These are phyloP conservation scores for Zaprionus ornatus DNA, from an alignment of 1,140 invertebrate genomes.

Conservation along the genomic window DNA sequence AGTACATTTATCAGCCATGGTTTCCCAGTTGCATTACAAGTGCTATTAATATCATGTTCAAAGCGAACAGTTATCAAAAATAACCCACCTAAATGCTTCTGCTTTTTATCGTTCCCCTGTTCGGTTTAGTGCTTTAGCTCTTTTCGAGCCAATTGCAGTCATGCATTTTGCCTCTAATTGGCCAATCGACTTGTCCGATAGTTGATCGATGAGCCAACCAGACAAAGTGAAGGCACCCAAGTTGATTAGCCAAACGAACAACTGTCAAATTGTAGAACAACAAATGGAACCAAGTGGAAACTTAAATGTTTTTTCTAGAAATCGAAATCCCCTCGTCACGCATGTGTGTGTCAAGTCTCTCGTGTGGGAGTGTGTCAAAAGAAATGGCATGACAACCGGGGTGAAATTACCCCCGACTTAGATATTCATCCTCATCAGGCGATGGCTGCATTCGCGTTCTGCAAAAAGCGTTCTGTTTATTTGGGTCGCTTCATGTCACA, in stretches of 20 bases:
- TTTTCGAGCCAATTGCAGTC: background rate
- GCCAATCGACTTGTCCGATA: background rate
- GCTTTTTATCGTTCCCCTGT: background rate
- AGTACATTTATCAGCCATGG: no score
- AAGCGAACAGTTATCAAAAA: background rate
- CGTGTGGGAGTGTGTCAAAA: background rate
- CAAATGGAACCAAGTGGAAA: background rate
- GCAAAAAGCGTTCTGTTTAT: conserved; percentile 40
- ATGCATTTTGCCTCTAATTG: background rate
- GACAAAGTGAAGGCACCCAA: background rate
- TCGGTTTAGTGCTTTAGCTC: background rate
- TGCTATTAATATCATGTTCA: background rate
- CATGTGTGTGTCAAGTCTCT: conserved; percentile 3
- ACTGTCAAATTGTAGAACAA: background rate
- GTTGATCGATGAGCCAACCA: background rate
- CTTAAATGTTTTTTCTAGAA: conserved; percentile 1
- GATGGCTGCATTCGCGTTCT: conserved; percentile 2
- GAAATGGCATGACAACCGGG: background rate
- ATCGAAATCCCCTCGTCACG: background rate
- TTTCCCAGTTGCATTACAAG: background rate
- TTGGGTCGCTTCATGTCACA: conserved; percentile 38
- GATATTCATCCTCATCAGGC: conserved; percentile 17
- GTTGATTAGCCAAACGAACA: background rate
- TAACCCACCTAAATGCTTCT: background rate
- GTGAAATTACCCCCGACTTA: conserved; percentile 13